Conservation (phyloP, 2,888 invertebrate species). For the Hoplodrina ambigua region DNA sequence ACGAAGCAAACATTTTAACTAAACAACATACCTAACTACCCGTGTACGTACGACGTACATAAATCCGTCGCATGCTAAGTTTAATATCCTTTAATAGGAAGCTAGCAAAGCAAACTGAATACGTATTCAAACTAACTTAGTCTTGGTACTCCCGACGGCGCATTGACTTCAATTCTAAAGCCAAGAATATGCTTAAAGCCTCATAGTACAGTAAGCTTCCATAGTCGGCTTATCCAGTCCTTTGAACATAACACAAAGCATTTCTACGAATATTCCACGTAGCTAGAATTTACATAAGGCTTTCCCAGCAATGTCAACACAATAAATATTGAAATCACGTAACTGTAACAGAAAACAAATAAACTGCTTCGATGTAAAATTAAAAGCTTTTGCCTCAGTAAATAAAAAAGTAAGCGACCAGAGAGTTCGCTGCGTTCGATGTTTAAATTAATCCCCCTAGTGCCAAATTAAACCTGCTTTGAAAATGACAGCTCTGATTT, state of each 20-base stretch:
- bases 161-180: constrained; percentile 16
- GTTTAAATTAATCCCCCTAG: constrained; percentile 24
- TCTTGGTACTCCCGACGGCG: background rate
- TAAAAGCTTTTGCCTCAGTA: constrained; percentile 29
- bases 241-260: constrained; percentile 19
- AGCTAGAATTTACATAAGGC: constrained; percentile 1
- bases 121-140: constrained; percentile 27
- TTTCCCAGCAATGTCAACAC: constrained; percentile 14
- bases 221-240: constrained; percentile 25
- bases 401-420: constrained; percentile 40
- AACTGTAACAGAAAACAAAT: constrained; percentile 41
- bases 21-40: constrained; percentile 1
- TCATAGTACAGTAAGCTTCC: constrained; percentile 24
- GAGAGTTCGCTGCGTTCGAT: constrained; percentile 25
- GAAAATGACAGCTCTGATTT: constrained; percentile 25
- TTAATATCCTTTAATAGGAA: constrained; percentile 31
- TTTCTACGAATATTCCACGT: constrained; percentile 19
- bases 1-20: constrained; percentile 12
- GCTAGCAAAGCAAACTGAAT: constrained; percentile 1
- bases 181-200: constrained; percentile 10
- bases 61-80: constrained; percentile 3
- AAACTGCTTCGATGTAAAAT: constrained; percentile 7
- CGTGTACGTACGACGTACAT: background rate
- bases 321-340: constrained; percentile 28
- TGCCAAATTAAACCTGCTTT: constrained; percentile 28